Evolutionary conservation across 2,797 vertebrate genomes (phyloP).

Genomic region (Sebastes itinus): DNA sequence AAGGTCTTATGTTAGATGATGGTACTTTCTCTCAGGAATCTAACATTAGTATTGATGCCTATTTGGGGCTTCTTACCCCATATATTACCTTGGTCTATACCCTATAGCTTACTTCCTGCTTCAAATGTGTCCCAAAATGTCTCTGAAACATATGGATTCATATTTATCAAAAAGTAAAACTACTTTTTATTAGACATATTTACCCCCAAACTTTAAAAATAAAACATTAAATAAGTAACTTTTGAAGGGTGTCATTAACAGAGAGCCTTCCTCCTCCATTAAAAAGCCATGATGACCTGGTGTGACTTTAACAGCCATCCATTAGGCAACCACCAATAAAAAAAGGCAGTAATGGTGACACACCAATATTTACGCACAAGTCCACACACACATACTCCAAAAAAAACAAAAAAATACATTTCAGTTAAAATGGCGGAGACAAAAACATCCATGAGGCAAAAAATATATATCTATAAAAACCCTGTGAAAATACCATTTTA

Average conservation of each 20-base stretch:
- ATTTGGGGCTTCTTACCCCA: too few species aligned
- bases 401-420: constrained; percentile 55
- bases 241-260: not conserved
- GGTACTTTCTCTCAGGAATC: too few species aligned
- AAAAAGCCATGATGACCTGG: constrained; percentile 43
- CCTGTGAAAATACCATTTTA: constrained; percentile 53
- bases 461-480: constrained; percentile 54
- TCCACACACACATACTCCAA: constrained; percentile 17
- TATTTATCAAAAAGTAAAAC: not conserved
- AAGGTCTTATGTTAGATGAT: too few species aligned
- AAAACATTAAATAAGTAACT: not conserved
- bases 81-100: too few species aligned
- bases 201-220: not conserved
- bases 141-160: not conserved
- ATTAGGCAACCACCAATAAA: constrained; percentile 32
- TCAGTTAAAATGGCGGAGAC: constrained; percentile 82
- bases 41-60: too few species aligned
- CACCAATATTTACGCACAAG: constrained; percentile 38
- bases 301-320: constrained; percentile 61
- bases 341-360: constrained; percentile 32
- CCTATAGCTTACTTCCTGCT: not conserved
- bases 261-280: not conserved
- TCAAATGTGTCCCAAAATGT: not conserved
- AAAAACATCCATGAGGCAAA: constrained; percentile 50
- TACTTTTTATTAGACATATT: not conserved